A percentile compares a stretch with the other conserved stretches of the same genome.
These are phyloP conservation scores for Scylla paramamosain DNA, from an alignment of 1,140 invertebrate species.

Conservation along the genomic window DNA sequence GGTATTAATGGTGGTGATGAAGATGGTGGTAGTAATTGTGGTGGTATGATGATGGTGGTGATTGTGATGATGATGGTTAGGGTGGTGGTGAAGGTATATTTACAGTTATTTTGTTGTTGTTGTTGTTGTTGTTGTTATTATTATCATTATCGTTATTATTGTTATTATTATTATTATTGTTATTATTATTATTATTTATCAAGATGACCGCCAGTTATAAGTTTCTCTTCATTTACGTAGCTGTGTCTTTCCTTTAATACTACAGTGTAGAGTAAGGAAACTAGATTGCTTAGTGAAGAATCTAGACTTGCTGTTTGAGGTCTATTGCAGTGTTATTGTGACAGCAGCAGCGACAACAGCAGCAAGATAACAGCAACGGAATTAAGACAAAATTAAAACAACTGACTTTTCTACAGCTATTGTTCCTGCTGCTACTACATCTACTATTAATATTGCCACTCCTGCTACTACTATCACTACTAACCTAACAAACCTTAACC, in stretches of 20 bases:
- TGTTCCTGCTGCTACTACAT: not conserved
- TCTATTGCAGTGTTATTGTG: not conserved
- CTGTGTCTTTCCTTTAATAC: no score
- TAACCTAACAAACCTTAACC: not conserved
- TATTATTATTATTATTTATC: no score
- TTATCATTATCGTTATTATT: no score
- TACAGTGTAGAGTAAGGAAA: no score
- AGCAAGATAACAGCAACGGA: not conserved
- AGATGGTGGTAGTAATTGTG: no score
- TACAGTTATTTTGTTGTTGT: no score
- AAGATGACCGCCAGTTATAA: no score
- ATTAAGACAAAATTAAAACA: not conserved
- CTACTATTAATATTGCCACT: not conserved
- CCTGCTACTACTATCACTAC: conserved; percentile 89
- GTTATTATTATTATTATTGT: no score
- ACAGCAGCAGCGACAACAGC: not conserved
- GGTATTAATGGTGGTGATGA: no score
- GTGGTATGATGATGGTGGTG: not conserved
- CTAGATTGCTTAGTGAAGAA: not conserved
- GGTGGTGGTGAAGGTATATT: no score
- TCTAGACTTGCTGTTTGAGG: not conserved
- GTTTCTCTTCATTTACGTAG: no score
- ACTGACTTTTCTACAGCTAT: not conserved
- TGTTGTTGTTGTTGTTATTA: no score
- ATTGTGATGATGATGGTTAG: not conserved